phyloP scores from a whole-genome alignment of 2,888 invertebrate species.

The Coenonympha arcania region DNA sequence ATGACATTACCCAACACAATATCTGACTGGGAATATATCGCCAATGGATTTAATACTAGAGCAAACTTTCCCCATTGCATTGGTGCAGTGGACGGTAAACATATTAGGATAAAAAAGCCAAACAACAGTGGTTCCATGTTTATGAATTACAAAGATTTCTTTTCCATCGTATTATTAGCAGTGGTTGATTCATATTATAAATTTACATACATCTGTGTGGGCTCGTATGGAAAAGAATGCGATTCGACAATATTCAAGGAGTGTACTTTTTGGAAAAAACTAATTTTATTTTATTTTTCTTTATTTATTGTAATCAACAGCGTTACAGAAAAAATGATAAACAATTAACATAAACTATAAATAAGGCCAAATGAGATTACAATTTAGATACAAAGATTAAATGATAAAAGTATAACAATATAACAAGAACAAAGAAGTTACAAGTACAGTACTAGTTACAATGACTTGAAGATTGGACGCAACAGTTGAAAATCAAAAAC shows the following conservation, averaged over 20 bases:
- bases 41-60: background rate
- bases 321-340: too few relatives aligned
- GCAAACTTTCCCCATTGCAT: slow-evolving; percentile 31
- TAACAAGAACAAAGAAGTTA: too few relatives aligned
- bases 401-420: too few relatives aligned
- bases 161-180: slow-evolving; percentile 27
- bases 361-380: too few relatives aligned
- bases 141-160: slow-evolving; percentile 27
- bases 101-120: slow-evolving; percentile 29
- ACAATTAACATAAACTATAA: too few relatives aligned
- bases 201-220: slow-evolving; percentile 26
- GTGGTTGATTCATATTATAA: slow-evolving; percentile 23
- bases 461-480: too few relatives aligned
- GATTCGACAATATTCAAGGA: slow-evolving; percentile 29
- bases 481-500: too few relatives aligned
- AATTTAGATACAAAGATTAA: too few relatives aligned
- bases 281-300: too few relatives aligned
- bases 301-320: too few relatives aligned
- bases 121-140: slow-evolving; percentile 26
- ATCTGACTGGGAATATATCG: background rate
- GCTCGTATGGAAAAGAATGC: slow-evolving; percentile 31
- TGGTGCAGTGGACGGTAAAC: slow-evolving; percentile 30
- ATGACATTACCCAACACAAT: background rate
- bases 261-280: slow-evolving; percentile 27
- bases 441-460: too few relatives aligned